These are phyloP conservation scores for Melanostoma scalare DNA, from an alignment of 2,888 invertebrate genomes.

Conservation along the genomic window DNA sequence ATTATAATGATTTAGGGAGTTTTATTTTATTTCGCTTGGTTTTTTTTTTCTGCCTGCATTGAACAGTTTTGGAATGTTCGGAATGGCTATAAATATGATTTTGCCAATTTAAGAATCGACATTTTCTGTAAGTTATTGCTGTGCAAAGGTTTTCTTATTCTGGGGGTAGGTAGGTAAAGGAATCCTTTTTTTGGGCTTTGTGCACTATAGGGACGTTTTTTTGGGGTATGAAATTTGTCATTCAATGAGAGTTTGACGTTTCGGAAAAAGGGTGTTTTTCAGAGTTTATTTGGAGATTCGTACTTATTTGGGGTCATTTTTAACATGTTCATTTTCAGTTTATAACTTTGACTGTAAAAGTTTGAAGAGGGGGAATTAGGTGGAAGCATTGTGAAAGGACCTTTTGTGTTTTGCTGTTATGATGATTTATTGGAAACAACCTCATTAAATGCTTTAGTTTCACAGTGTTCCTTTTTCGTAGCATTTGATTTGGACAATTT, in stretches of 20 bases:
- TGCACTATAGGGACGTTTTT: not conserved
- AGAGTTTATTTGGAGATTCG: constrained; percentile 11
- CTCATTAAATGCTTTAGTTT: no score
- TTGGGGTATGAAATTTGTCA: constrained; percentile 10
- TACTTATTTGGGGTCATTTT: constrained; percentile 12
- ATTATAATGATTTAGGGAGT: constrained; percentile 72
- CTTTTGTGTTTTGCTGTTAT: no score
- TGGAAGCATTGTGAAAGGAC: no score
- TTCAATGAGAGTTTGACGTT: constrained; percentile 32
- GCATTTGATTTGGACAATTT: no score
- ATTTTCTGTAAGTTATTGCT: constrained; percentile 66
- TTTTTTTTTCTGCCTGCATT: constrained; percentile 22
- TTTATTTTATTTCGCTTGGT: constrained; percentile 8
- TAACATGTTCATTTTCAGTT: constrained; percentile 6
- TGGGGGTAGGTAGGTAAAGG: not conserved
- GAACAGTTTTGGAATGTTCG: constrained; percentile 54
- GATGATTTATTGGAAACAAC: no score
- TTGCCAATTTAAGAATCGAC: constrained; percentile 71
- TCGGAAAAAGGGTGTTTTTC: constrained; percentile 15
- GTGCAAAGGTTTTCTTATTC: constrained; percentile 44
- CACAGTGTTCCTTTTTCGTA: no score
- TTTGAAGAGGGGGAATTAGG: not conserved
- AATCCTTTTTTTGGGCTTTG: not conserved
- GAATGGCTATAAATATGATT: constrained; percentile 71
- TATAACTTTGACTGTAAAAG: constrained; percentile 6